phyloP scores from a whole-genome alignment of 2,113 vertebrate genomes.

The Camelus dromedarius region DNA sequence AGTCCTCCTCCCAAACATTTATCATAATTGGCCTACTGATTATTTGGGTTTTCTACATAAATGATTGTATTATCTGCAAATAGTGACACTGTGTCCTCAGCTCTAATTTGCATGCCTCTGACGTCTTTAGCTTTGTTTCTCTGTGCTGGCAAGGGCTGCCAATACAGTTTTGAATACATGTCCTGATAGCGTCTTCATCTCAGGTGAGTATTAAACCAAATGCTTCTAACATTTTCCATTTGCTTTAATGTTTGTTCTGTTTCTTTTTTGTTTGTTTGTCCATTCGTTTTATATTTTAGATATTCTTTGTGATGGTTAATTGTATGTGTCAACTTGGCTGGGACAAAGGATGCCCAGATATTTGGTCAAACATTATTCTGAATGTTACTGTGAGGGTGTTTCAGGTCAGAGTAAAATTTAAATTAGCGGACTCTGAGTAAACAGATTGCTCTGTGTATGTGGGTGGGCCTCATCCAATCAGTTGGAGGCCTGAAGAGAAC shows the following conservation, averaged over 20 bases:
- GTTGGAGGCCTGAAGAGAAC: neutral
- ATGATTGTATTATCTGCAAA: neutral
- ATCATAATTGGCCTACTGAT: neutral
- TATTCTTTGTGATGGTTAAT: neutral
- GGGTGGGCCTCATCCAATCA: neutral
- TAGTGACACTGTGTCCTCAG: neutral
- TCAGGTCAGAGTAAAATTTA: neutral
- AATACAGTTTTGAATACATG: neutral
- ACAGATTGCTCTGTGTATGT: neutral
- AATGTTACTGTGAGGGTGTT: neutral
- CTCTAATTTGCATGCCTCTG: neutral
- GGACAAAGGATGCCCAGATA: neutral
- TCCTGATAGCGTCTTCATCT: neutral
- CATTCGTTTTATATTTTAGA: neutral
- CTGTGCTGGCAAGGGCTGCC: neutral
- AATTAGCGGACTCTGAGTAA: neutral
- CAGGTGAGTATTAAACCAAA: neutral
- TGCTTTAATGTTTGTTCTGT: neutral
- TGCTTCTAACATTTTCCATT: neutral
- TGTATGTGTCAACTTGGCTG: neutral
- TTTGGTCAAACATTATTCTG: neutral
- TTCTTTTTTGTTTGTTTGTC: neutral
- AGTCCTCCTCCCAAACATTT: neutral
- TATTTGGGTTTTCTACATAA: neutral
- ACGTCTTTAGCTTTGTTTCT: conserved; percentile 5